Evolutionary conservation across 2,113 vertebrate species (phyloP).

Genomic region (Pelodiscus sinensis): DNA sequence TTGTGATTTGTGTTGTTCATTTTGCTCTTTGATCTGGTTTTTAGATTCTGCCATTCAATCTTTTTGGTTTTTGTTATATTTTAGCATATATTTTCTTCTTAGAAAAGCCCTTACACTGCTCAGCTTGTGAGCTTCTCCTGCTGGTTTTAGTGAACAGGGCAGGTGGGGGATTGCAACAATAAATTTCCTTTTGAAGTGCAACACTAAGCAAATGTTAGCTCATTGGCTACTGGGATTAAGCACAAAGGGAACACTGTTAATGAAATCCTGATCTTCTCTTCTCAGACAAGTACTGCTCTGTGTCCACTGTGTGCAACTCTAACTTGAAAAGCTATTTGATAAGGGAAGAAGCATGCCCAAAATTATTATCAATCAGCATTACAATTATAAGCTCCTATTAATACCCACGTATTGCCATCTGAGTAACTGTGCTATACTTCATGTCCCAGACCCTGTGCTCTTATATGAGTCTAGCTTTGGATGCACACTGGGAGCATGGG

Average conservation of each 20-base stretch:
- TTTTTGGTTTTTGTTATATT: constrained; percentile 41
- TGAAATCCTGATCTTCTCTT: constrained; percentile 58
- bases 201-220: constrained; percentile 13
- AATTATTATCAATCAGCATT: background rate
- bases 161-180: constrained; percentile 19
- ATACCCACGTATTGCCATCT: background rate
- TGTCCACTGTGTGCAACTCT: constrained; percentile 19
- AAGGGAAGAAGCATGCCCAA: constrained; percentile 46
- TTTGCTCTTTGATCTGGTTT: constrained; percentile 35
- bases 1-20: constrained; percentile 28
- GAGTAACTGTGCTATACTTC: background rate
- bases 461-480: background rate
- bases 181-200: constrained; percentile 11
- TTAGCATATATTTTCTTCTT: constrained; percentile 43
- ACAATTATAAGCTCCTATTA: background rate
- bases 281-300: background rate
- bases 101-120: constrained; percentile 69
- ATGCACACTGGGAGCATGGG: constrained; percentile 27
- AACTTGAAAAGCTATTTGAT: constrained; percentile 53
- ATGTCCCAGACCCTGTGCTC: constrained; percentile 29
- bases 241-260: constrained; percentile 67
- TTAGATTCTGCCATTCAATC: constrained; percentile 36
- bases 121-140: constrained; percentile 47
- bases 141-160: constrained; percentile 24
- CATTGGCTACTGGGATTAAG: constrained; percentile 50